Base-by-base conservation (phyloP, 2,113 vertebrate genomes). In the Dryoscopus gambensis region DNA sequence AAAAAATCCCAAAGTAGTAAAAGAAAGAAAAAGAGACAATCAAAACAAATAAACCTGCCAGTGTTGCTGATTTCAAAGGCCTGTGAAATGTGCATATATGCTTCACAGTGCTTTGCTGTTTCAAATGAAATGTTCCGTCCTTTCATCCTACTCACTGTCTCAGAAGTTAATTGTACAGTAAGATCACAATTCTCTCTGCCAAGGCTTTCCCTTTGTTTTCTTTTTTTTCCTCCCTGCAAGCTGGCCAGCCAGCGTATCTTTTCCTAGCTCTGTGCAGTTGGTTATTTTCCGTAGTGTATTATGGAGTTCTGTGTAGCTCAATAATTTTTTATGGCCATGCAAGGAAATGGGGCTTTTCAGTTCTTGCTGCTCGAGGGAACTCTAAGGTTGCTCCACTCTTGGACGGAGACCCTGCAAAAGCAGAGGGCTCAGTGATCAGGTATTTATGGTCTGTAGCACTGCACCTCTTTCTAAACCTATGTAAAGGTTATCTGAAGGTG, bases 31-130 rank as follows among this genome's bases (percentile, higher is more conserved):
- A 78, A 90, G 81, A 95, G 87, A 83, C 70, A 94, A 96, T 79
- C 69, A 89, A 95, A 97, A 96, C 96, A 97, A 92, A 97, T 97
- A 95, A 97, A 97, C 84, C 93, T 97, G 97, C 89, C 95, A 97
- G 91, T 83, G 50, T 53, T 94, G 89, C 90, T 95, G 89, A 95
- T 97, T 96, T 87, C 95, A 92, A 84, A 97, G 87, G 78, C 44
- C 84, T 89, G 84, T 59, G 74, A 85, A 76, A 88, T 93, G 62
- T 96, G 90, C 81, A 53, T 96, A 18, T 95, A 81, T 24, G 33
- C 77, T 77, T 84, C 80, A 50, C 52, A 90, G 44, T 56, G 76
- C 49, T 90, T 68, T 87, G 73, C 85, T 79, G 1, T 59, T 96
- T 94, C 68, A 83, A 82, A 94, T 89, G 80, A 93, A 94, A 82